Evolutionary conservation across 2,888 invertebrate genomes (phyloP), one percentile per base, ranked within the genome.

Genomic region (Mesoligia furuncula): DNA sequence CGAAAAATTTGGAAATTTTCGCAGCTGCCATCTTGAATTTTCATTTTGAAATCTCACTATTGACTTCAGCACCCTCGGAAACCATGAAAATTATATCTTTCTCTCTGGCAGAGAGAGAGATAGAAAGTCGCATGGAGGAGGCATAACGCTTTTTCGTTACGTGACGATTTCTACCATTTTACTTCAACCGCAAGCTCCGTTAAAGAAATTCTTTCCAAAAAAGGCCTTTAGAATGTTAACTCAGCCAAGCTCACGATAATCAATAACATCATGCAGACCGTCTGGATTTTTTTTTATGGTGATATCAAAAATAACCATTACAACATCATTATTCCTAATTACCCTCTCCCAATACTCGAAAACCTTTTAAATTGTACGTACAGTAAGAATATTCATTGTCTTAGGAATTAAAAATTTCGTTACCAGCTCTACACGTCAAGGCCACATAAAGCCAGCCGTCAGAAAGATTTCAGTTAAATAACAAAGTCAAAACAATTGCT

Each of bases 391-490:
- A 2, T 24, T 24, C 11, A 31, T 27, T n/a, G 36, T 68, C 42
- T 62, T 27, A n/a, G 7, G n/a, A 20, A 62, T 42, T 42, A 17
- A 64, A 51, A 51, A 75, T 57, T 67, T 62, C 61, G 8, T 62
- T 17, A 39, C 17, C 7, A n/a, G 39, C 39, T 27, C 27, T 27
- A 2, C n/a, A 59, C 75, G 79, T 79, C 84, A 88, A 83, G 77
- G 73, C 74, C 75, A 62, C 83, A 85, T 75, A 68, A 64, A 71
- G 54, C n/a, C 39, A 73, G 11, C 39, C 69, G 73, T 62, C 79
- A 75, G 42, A 62, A 73, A 77, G 74, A 75, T 84, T 72, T 61
- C 73, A 82, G 51, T 84, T 84, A 68, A 84, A 82, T 79, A 74
- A 74, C 72, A 68, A 79, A 74, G 20, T 73, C 20, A 77, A 77